These are phyloP conservation scores for Crocodylus rhombifer DNA, from an alignment of 2,797 vertebrate species.

Conservation along the genomic window DNA sequence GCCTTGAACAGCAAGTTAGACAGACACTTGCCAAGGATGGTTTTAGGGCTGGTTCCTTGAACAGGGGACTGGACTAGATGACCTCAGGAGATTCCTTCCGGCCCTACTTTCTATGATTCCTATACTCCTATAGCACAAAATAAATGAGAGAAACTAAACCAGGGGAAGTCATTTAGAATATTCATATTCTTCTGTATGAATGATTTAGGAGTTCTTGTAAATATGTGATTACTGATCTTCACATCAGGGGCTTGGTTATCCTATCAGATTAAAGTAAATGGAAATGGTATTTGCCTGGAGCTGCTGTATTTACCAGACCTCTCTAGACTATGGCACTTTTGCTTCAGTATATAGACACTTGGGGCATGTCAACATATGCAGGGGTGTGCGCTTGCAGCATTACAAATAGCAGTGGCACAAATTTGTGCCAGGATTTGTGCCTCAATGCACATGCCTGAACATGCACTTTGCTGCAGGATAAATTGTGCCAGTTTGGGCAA, in stretches of 20 bases:
- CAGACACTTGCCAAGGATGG: too few species aligned
- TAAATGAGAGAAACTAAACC: background rate
- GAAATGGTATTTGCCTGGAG: background rate
- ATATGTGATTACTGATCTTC: background rate
- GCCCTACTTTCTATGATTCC: too few species aligned
- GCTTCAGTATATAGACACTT: background rate
- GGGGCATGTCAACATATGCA: background rate
- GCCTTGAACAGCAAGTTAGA: too few species aligned
- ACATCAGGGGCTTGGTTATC: accelerated
- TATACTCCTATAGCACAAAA: background rate
- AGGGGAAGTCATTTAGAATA: background rate
- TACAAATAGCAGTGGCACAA: too few species aligned
- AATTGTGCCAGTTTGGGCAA: too few species aligned
- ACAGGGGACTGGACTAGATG: too few species aligned
- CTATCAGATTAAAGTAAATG: background rate
- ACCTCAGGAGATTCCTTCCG: too few species aligned
- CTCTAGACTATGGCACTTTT: background rate
- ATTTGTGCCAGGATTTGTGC: too few species aligned
- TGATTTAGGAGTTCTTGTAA: background rate
- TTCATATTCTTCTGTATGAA: background rate
- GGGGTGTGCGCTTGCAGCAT: too few species aligned
- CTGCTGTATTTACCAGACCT: background rate
- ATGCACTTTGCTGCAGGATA: too few species aligned
- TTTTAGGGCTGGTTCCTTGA: too few species aligned
- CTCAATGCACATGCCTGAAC: too few species aligned